Conservation (phyloP, 2,888 invertebrate genomes). For the Drosophila buzzatii region DNA sequence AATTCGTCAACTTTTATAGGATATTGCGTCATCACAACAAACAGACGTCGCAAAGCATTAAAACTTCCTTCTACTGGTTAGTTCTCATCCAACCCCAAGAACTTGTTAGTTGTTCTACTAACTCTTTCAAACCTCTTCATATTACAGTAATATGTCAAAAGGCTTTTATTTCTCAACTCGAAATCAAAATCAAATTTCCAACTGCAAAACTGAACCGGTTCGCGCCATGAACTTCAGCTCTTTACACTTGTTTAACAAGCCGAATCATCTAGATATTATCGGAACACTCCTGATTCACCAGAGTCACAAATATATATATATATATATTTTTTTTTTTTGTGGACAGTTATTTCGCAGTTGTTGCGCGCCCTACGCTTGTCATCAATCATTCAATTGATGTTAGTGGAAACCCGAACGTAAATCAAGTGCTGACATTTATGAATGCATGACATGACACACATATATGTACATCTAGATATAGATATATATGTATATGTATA, state of each 20-base stretch:
- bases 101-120: neutral
- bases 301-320: neutral
- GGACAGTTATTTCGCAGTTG: constrained; percentile 1
- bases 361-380: constrained; percentile 14
- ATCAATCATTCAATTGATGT: constrained; percentile 51
- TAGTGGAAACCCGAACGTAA: constrained; percentile 26
- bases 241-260: neutral
- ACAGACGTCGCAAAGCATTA: no score
- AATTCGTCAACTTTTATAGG: neutral
- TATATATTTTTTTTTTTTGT: neutral
- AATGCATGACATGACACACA: constrained; percentile 23
- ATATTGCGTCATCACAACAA: neutral
- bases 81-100: neutral
- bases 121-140: no score
- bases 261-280: neutral
- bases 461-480: neutral
- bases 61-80: neutral
- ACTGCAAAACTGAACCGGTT: neutral
- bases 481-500: neutral
- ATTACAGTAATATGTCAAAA: neutral
- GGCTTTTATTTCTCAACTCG: neutral
- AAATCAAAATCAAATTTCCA: no score
- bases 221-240: neutral
- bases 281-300: constrained; percentile 4
- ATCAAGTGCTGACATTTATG: constrained; percentile 44